Evolutionary conservation across 2,797 vertebrate species (phyloP).

Genomic region (Nothura maculosa): DNA sequence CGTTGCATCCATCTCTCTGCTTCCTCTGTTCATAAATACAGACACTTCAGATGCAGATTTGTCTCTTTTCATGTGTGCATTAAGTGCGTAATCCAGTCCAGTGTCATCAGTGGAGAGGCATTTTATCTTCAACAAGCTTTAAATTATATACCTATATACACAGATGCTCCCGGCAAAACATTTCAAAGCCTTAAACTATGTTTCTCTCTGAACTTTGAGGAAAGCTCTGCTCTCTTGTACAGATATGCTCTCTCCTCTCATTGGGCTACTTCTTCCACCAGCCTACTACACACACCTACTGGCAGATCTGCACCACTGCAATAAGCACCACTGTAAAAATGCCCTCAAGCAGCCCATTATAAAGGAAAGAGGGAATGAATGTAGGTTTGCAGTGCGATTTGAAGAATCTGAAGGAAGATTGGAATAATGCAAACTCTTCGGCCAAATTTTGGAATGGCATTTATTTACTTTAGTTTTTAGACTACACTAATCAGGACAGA

Average conservation of each 20-base stretch:
- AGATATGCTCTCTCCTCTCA: not conserved
- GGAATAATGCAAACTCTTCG: not conserved
- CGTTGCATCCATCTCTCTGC: not conserved
- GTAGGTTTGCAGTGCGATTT: not conserved
- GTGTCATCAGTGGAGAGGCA: accelerated
- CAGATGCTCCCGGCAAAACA: not conserved
- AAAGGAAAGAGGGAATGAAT: not conserved
- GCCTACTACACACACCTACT: accelerated
- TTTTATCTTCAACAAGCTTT: not conserved
- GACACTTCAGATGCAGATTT: not conserved
- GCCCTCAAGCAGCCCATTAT: not conserved
- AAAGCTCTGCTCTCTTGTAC: not conserved
- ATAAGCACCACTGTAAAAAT: not conserved
- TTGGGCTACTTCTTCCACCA: not conserved
- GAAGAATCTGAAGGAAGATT: not conserved
- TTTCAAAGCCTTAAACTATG: not conserved
- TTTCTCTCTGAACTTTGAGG: not conserved
- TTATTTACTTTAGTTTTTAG: not conserved
- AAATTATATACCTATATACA: not conserved
- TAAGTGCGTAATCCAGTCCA: not conserved
- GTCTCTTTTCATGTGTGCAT: not conserved
- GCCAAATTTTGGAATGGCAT: not conserved
- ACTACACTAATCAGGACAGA: not conserved
- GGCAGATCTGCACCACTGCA: not conserved
- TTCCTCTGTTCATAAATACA: not conserved